Evolutionary conservation across 2,888 invertebrate species (phyloP).

Genomic region (Eugnorisma glareosa): DNA sequence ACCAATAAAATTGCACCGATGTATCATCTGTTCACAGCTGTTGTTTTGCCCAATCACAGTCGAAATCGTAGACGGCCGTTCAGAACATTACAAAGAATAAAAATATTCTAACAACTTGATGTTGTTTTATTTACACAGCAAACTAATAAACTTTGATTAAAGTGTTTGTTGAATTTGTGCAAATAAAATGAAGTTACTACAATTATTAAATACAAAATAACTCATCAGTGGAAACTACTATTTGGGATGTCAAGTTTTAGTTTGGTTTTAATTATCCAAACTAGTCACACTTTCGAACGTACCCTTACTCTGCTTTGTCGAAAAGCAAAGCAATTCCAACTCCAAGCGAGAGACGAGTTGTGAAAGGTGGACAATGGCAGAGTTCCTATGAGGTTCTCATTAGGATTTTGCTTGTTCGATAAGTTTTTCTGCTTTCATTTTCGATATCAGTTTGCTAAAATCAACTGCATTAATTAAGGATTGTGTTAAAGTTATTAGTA

Average conservation of each 20-base stretch:
- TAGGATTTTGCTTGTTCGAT: constrained; percentile 79
- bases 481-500: constrained; percentile 58
- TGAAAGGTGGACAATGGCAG: constrained; percentile 79
- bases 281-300: constrained; percentile 37
- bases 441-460: constrained; percentile 69
- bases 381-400: constrained; percentile 72
- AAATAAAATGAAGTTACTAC: rapidly evolving
- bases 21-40: constrained; percentile 76
- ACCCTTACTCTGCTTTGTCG: constrained; percentile 37
- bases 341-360: constrained; percentile 63
- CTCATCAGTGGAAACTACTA: background rate
- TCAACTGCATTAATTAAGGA: constrained; percentile 61
- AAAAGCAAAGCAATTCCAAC: too few species aligned
- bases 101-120: too few species aligned
- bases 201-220: background rate
- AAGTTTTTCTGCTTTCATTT: constrained; percentile 70
- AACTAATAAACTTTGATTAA: background rate
- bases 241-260: background rate
- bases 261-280: background rate
- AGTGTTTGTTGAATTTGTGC: background rate
- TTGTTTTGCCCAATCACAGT: constrained; percentile 68
- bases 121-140: background rate
- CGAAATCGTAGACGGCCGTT: constrained; percentile 43
- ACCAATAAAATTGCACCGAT: constrained; percentile 68
- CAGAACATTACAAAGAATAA: constrained; percentile 42